Conservation (phyloP, 2,797 vertebrate species). For the Pogonophryne albipinna region DNA sequence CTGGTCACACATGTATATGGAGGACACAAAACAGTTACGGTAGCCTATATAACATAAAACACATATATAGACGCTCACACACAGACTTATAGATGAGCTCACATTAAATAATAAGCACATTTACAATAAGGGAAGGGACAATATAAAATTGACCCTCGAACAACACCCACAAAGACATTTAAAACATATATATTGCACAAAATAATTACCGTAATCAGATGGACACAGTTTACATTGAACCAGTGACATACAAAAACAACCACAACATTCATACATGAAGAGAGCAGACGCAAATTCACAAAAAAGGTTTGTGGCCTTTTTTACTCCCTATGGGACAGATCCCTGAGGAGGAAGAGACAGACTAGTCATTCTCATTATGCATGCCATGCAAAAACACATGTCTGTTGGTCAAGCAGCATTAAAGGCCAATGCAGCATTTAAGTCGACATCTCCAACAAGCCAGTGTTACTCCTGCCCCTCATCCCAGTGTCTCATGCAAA, state of each 20-base stretch:
- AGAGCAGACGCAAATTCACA: constrained; percentile 61
- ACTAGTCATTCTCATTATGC: constrained; percentile 58
- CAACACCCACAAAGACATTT: constrained; percentile 50
- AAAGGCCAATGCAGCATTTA: constrained; percentile 50
- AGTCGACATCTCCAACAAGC: constrained; percentile 62
- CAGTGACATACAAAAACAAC: constrained; percentile 63
- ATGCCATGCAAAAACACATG: constrained; percentile 74
- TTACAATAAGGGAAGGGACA: constrained; percentile 37
- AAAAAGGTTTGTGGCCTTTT: constrained; percentile 74
- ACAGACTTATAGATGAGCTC: constrained; percentile 38
- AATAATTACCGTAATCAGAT: constrained; percentile 38
- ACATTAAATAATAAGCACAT: constrained; percentile 49
- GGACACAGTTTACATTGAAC: constrained; percentile 49
- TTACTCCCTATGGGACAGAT: constrained; percentile 39
- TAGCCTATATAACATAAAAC: constrained; percentile 22
- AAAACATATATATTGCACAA: constrained; percentile 42
- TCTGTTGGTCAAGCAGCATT: constrained; percentile 53
- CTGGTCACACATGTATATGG: constrained; percentile 44
- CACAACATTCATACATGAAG: constrained; percentile 79
- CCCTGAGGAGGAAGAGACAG: constrained; percentile 57
- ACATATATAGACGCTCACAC: constrained; percentile 43
- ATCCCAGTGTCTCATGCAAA: constrained; percentile 75
- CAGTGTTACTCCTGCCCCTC: constrained; percentile 42
- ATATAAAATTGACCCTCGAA: constrained; percentile 33
- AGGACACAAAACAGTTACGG: constrained; percentile 44